Base-by-base conservation (phyloP, 2,797 vertebrate genomes). In the Lindbergichthys nudifrons region DNA sequence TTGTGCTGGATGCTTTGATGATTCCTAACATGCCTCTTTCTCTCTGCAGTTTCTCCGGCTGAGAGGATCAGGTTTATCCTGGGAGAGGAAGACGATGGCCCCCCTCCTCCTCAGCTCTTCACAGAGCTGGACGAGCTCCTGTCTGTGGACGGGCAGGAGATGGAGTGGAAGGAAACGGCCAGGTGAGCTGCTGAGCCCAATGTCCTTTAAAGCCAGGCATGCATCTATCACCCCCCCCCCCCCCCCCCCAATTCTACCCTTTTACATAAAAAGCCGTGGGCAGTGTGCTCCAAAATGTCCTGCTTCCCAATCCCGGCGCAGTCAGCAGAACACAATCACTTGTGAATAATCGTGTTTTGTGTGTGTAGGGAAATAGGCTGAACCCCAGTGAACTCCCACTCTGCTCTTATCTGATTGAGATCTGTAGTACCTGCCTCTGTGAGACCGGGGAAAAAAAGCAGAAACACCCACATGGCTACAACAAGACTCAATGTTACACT, bases 161-260 rank as follows among this genome's bases (percentile, higher is more conserved):
- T 99, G 96, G 98, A 99, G 71, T 99, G 98, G 98, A 98, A 97
- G 86, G 98, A 99, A 89, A 99, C 97, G 0, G 98, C 97, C n/a
- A 98, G 98, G 98, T 99, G 88, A 94, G 87, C 10, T 3, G 1
- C 53, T 13, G 19, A 46, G 32, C 12, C 0, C 3, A 0, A 8
- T 39, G 11, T 14, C 57, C 32, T 65, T 18, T 42, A 10, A 19
- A 60, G 18, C 11, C 65, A 39, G 18, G 1, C 30, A 45, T 53
- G 32, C 0, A 0, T 23, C 60, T 41, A 5, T 30, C 11, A 14
- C 9, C 26, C 23, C 42, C 18, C 18, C 26, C 26, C 23, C 23
- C 32, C 32, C 1, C 32, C 8, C 30, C 30, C n/a, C n/a, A n/a
- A 36, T 36, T 9, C 32, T 36, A 5, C 16, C 18, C 26, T 12